phyloP scores from a whole-genome alignment of 2,113 vertebrate species.

The Tachysurus fulvidraco region DNA sequence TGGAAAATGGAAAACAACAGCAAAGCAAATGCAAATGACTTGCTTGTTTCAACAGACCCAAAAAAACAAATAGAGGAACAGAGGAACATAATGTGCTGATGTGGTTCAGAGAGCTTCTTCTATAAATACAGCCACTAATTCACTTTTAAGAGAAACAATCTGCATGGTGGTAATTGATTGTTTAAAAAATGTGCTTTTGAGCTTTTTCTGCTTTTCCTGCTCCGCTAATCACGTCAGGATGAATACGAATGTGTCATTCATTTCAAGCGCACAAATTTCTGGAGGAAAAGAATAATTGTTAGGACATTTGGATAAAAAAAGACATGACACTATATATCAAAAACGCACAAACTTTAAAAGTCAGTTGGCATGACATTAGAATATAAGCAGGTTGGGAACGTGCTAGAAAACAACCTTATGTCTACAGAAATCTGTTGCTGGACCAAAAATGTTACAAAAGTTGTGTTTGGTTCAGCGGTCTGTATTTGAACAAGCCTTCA shows the following conservation, averaged over 20 bases:
- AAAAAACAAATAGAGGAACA: slow-evolving; percentile 28
- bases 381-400: neutral
- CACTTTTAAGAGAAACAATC: slow-evolving; percentile 41
- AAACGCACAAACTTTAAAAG: neutral
- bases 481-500: neutral
- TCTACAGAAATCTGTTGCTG: neutral
- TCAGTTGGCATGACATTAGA: neutral
- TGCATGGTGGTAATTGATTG: slow-evolving; percentile 50
- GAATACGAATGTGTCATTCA: slow-evolving; percentile 1
- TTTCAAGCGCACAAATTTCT: slow-evolving; percentile 1
- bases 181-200: slow-evolving; percentile 27
- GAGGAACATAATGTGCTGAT: slow-evolving; percentile 33
- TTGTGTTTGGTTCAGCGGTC: neutral
- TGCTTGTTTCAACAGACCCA: slow-evolving; percentile 38
- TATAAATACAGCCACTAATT: slow-evolving; percentile 44
- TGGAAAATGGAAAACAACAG: slow-evolving; percentile 27
- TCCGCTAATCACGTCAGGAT: neutral
- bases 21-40: slow-evolving; percentile 43
- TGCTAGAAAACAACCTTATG: neutral
- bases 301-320: neutral
- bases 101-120: slow-evolving; percentile 34
- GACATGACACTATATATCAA: neutral
- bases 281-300: neutral
- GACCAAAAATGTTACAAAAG: neutral
- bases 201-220: neutral